Base-by-base conservation (phyloP, 2,797 vertebrate genomes). In the Scomberomorus guttatus region DNA sequence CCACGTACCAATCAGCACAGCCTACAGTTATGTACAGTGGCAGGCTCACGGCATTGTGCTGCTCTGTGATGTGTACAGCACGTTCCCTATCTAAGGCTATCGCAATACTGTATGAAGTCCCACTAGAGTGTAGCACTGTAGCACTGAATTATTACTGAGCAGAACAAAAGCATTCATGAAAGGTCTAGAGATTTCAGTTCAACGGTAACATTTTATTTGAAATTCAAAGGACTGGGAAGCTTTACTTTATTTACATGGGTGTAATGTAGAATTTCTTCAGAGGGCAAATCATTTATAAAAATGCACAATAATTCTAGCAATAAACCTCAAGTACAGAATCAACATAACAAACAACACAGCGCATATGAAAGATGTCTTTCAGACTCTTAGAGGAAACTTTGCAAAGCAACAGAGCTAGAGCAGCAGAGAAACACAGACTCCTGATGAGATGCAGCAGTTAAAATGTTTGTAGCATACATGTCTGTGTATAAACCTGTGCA, bases 11-110 rank as follows among this genome's bases (percentile, higher is more conserved):
- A 44, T 81, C 75, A 82, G 78, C 77, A 71, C 72, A 55, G 65
- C 77, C 80, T 66, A 67, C 80, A 68, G 83, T 81, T 77, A 75
- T 73, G 73, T 82, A 79, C 69, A 69, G 72, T 72, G 73, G 73
- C 62, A 75, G 74, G 62, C 72, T 79, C 51, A 17, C 11, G 8
- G 52, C 69, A 66, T 63, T 62, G 77, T 75, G 80, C 46, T 57
- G 64, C 71, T 61, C 50, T 63, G 54, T 58, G 79, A 83, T 78
- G 66, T 72, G 74, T 59, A 42, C 79, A 80, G 71, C 82, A 69
- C 34, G 34, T 77, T 78, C 61, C 24, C 71, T 13, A 74, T 77
- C 55, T 67, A n/a, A 73, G 55, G 58, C 75, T 24, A 78, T 86
- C 72, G 76, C 79, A 64, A 51, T 62, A 72, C 50, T 42, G 61